phyloP scores from a whole-genome alignment of 2,113 vertebrate species.

The Melierax canorus region DNA sequence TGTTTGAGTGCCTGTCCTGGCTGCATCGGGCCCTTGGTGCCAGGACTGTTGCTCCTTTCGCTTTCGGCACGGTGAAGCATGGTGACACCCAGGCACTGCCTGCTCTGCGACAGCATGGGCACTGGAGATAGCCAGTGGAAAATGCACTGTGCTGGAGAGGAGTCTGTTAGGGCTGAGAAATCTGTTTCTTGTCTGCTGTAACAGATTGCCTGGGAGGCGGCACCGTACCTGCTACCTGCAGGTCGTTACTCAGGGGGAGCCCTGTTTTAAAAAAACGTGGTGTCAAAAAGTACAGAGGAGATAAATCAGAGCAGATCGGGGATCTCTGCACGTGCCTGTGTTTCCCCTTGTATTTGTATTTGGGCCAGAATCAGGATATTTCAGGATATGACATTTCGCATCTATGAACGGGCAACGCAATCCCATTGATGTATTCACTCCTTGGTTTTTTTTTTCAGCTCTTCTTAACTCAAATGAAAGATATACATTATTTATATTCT shows the following conservation, averaged over 20 bases:
- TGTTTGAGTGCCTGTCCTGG: neutral
- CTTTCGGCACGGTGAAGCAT: neutral
- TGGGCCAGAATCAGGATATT: neutral
- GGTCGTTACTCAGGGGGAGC: neutral
- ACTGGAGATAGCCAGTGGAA: neutral
- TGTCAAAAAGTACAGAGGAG: neutral
- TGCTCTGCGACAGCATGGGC: neutral
- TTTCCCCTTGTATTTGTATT: neutral
- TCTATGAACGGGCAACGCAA: neutral
- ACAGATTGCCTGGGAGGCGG: neutral
- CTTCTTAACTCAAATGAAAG: neutral
- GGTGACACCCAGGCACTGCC: neutral
- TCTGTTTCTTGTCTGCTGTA: neutral
- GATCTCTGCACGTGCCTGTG: neutral
- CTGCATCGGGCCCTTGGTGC: rapidly evolving
- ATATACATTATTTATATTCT: neutral
- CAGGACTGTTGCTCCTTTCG: neutral
- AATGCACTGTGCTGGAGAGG: neutral
- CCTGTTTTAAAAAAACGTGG: neutral
- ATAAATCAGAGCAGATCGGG: neutral
- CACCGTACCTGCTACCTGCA: neutral
- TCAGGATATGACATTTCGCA: neutral
- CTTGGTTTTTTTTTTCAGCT: neutral
- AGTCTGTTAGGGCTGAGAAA: neutral
- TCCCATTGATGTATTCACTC: neutral